Evolutionary conservation across 2,113 vertebrate genomes (phyloP).

Genomic region (Daboia siamensis): DNA sequence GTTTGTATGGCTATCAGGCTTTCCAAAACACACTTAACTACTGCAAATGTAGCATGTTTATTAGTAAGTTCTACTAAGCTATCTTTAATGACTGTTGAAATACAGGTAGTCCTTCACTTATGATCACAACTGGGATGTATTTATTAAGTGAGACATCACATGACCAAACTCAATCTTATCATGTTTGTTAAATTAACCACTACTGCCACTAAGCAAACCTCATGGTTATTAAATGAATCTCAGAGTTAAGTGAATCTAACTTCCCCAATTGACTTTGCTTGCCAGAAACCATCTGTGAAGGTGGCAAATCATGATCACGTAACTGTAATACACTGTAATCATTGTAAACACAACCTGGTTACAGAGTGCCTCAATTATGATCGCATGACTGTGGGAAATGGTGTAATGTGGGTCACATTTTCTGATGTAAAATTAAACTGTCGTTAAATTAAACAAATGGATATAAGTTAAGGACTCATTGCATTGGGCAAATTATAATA

Average conservation of each 20-base stretch:
- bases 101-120: neutral
- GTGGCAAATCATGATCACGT: neutral
- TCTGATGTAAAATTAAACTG: neutral
- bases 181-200: neutral
- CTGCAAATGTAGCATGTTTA: slow-evolving; percentile 20
- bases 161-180: neutral
- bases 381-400: neutral
- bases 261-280: neutral
- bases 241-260: neutral
- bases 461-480: neutral
- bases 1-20: slow-evolving; percentile 32
- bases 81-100: slow-evolving; percentile 35
- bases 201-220: neutral
- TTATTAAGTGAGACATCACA: neutral
- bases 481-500: neutral
- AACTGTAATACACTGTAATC: neutral
- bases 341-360: neutral
- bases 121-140: neutral
- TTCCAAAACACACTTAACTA: neutral
- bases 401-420: neutral
- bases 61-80: slow-evolving; percentile 40
- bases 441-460: neutral
- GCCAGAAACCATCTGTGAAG: neutral
- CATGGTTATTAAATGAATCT: neutral
- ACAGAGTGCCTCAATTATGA: neutral